These are phyloP conservation scores for Agrenia bidenticulata DNA, from an alignment of 2,888 invertebrate species.

Conservation along the genomic window DNA sequence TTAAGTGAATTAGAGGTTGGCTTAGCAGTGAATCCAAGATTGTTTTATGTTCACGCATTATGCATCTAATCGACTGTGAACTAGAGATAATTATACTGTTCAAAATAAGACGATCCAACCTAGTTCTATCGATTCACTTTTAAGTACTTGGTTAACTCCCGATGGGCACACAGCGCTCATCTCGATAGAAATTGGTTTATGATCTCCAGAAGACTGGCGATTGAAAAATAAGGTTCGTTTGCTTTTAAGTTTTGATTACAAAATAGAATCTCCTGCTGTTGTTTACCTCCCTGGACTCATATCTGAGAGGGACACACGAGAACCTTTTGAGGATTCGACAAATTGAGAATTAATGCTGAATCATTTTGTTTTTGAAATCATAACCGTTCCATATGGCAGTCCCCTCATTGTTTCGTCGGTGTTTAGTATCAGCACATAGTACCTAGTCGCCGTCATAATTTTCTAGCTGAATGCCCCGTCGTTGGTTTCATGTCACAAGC, in stretches of 20 bases:
- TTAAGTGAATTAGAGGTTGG: too few species aligned
- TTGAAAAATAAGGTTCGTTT: too few species aligned
- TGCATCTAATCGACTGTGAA: constrained; percentile 26
- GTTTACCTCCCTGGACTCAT: background rate
- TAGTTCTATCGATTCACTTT: too few species aligned
- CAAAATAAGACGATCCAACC: background rate
- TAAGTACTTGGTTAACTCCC: too few species aligned
- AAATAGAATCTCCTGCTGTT: constrained; percentile 3
- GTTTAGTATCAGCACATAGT: too few species aligned
- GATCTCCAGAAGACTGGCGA: too few species aligned
- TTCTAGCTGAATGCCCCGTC: background rate
- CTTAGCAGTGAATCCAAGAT: too few species aligned
- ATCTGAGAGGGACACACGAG: background rate
- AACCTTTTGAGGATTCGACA: background rate
- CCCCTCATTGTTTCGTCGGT: background rate
- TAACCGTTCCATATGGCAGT: constrained; percentile 10
- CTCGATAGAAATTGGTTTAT: too few species aligned
- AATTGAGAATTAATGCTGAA: constrained; percentile 13
- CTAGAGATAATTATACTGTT: constrained; percentile 22
- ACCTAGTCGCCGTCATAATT: constrained; percentile 8
- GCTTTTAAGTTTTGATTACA: too few species aligned
- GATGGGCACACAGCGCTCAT: too few species aligned
- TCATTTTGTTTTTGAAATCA: constrained; percentile 16
- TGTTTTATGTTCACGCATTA: background rate
- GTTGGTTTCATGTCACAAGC: constrained; percentile 6